These are phyloP conservation scores for Anas platyrhynchos DNA, from an alignment of 2,113 vertebrate genomes.

Conservation along the genomic window DNA sequence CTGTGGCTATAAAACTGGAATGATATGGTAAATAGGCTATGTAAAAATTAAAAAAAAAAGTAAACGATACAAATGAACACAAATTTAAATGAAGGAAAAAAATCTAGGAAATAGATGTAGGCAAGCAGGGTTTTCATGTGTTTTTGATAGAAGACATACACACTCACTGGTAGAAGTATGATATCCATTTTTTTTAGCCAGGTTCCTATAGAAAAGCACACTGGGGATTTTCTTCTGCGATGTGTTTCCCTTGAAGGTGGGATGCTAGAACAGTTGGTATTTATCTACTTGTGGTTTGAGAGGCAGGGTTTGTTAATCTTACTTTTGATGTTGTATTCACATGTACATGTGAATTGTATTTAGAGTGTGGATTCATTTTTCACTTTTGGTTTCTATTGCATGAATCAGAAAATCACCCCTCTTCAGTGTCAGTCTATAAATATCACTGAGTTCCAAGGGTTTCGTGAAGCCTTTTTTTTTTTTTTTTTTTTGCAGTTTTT, in stretches of 20 bases:
- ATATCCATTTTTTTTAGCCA: not conserved
- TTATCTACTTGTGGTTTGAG: not conserved
- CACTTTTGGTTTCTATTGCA: not conserved
- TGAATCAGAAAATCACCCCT: not conserved
- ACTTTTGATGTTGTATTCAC: not conserved
- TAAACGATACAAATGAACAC: not conserved
- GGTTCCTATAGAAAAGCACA: not conserved
- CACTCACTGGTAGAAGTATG: not conserved
- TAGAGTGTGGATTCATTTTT: not conserved
- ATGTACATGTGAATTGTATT: no score
- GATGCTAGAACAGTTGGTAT: not conserved
- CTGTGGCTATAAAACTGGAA: not conserved
- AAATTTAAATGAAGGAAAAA: not conserved
- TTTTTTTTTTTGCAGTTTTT: not conserved
- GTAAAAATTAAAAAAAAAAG: not conserved
- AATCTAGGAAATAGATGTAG: not conserved
- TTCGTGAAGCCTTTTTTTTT: not conserved
- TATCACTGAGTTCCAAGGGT: not conserved
- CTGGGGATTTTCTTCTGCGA: not conserved
- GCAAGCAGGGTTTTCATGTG: not conserved
- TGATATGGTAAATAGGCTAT: not conserved
- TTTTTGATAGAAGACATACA: not conserved
- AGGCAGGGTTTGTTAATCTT: not conserved
- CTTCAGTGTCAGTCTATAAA: not conserved
- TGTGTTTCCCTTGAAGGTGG: not conserved